Evolutionary conservation across 2,888 invertebrate genomes (phyloP), one percentile per base, ranked within the genome.

Genomic region (Liopterus haemorrhoidalis): DNA sequence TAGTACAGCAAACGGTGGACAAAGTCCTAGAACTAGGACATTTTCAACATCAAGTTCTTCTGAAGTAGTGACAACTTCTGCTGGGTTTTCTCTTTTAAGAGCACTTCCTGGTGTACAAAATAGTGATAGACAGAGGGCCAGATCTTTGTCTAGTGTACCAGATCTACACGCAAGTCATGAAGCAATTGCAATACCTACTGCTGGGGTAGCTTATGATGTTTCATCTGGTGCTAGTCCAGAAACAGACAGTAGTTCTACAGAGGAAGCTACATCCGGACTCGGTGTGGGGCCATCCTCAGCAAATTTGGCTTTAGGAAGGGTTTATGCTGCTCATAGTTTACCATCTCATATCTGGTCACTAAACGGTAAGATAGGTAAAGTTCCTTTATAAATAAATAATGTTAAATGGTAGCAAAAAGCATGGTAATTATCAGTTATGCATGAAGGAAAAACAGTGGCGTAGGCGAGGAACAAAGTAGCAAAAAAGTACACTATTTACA

Each of bases 311-410:
- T 73, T 84, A 38, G 84, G 87, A 48, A 74, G 88, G 53, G 88
- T 89, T 22, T 89, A 87, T 63, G 84, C 89, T 49, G 88, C 90
- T 59, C 89, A 90, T 69, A 90, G 89, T 59, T 73, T 90, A 71
- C 90, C 90, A 64, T 87, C 89, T 57, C 90, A 90, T 71, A 88
- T 91, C 73, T 90, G 89, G 88, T 88, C 90, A 57, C 75, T 90
- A 60, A 89, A 91, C 69, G 90, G 88, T 88, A 67, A 81, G 82
- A 71, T n/a, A n/a, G n/a, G n/a, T n/a, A n/a, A n/a, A n/a, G n/a
- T n/a, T n/a, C n/a, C n/a, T n/a, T n/a, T 36, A n/a, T 36, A 11
- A 25, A 41, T 15, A 6, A 35, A 27, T 3, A 22, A 16, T 22
- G 14, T 25, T 14, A 33, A 19, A n/a, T 43, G 25, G 30, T 12